phyloP scores from a whole-genome alignment of 2,888 invertebrate species.

The Drosophila anomalata region DNA sequence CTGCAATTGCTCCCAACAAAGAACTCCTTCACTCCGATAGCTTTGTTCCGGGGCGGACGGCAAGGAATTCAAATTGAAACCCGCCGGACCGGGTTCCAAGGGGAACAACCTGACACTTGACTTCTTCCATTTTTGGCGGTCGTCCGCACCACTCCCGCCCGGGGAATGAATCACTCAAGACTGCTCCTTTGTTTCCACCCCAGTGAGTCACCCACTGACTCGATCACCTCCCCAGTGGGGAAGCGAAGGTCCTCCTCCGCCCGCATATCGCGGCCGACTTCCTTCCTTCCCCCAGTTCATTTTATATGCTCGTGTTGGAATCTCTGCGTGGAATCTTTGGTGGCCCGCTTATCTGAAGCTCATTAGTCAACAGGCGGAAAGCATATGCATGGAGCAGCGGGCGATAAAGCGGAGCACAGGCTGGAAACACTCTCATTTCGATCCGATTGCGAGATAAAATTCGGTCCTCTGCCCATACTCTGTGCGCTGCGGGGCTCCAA shows the following conservation, averaged over 20 bases:
- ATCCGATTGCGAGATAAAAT: neutral
- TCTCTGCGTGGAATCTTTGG: constrained; percentile 6
- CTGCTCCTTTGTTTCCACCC: neutral
- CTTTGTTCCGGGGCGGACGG: no score
- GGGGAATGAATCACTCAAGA: neutral
- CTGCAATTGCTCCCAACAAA: neutral
- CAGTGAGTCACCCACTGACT: neutral
- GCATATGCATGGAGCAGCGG: neutral
- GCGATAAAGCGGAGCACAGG: constrained; percentile 6
- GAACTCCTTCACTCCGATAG: neutral
- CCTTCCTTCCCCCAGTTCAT: neutral
- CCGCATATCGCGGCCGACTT: neutral
- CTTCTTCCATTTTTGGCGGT: neutral
- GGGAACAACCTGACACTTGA: neutral
- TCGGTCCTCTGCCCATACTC: neutral
- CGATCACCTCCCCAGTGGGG: neutral
- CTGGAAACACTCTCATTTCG: neutral
- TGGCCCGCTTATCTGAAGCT: constrained; percentile 30
- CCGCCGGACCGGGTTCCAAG: neutral
- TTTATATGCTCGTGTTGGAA: neutral
- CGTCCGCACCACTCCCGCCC: neutral
- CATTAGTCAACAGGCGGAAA: constrained; percentile 48
- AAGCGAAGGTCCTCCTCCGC: no score
- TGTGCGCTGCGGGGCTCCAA: neutral
- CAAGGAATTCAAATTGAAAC: no score